Conservation (phyloP, 2,113 vertebrate genomes). For the Pygoscelis antarcticus region DNA sequence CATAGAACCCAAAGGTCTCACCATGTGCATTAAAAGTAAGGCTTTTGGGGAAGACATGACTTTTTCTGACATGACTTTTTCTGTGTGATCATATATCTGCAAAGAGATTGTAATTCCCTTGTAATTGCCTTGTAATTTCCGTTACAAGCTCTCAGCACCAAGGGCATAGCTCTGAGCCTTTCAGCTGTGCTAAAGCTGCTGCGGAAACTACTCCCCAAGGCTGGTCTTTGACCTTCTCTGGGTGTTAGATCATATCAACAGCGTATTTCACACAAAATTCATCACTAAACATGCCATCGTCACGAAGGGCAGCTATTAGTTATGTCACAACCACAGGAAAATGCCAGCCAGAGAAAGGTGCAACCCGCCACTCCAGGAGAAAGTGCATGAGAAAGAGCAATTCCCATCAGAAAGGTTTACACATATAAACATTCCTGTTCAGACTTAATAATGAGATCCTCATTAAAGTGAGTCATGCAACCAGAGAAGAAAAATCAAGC, state of each 20-base stretch:
- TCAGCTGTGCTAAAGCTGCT: not conserved
- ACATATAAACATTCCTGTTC: not conserved
- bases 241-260: not conserved
- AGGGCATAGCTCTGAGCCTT: not conserved
- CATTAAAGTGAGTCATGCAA: not conserved
- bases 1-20: not conserved
- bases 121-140: not conserved
- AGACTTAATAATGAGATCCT: not conserved
- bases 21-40: not conserved
- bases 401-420: not conserved
- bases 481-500: constrained; percentile 28
- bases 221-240: not conserved
- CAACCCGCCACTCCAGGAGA: not conserved
- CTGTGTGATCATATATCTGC: not conserved
- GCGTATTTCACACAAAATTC: not conserved
- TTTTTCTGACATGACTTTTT: not conserved
- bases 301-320: not conserved
- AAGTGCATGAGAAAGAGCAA: not conserved
- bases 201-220: not conserved
- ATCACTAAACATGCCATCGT: not conserved
- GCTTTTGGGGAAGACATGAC: not conserved
- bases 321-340: not conserved
- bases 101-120: not conserved
- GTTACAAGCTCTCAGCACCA: not conserved
- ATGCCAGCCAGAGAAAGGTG: not conserved